Evolutionary conservation across 2,113 vertebrate genomes (phyloP).

Genomic region (Tricholaema leucomelas): DNA sequence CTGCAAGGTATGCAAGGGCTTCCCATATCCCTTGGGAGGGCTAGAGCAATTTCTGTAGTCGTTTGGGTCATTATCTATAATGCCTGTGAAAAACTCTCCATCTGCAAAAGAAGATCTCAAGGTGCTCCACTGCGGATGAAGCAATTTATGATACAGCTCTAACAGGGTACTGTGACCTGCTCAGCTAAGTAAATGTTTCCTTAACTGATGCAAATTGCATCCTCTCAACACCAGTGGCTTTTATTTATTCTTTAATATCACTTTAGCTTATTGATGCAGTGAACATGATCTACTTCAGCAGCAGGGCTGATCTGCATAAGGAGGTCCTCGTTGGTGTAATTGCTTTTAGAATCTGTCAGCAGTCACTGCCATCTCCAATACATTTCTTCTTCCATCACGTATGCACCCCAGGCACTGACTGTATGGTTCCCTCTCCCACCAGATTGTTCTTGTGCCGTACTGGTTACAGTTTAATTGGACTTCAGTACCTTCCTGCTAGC

Average conservation of each 20-base stretch:
- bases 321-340: background rate
- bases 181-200: background rate
- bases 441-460: background rate
- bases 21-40: background rate
- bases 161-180: background rate
- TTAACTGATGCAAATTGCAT: background rate
- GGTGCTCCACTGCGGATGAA: background rate
- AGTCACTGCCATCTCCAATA: background rate
- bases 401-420: background rate
- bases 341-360: background rate
- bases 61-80: background rate
- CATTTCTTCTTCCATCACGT: background rate
- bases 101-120: background rate
- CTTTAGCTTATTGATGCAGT: background rate
- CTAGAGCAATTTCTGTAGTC: background rate
- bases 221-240: background rate
- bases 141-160: background rate
- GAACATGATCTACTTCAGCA: background rate
- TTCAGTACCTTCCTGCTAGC: background rate
- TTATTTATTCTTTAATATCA: background rate
- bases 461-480: background rate
- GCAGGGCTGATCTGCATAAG: background rate
- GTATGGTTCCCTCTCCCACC: background rate
- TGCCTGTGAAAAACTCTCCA: background rate
- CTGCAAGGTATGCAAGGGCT: background rate